Conservation (phyloP, 1,140 invertebrate species). For the Calephelis nemesis region DNA sequence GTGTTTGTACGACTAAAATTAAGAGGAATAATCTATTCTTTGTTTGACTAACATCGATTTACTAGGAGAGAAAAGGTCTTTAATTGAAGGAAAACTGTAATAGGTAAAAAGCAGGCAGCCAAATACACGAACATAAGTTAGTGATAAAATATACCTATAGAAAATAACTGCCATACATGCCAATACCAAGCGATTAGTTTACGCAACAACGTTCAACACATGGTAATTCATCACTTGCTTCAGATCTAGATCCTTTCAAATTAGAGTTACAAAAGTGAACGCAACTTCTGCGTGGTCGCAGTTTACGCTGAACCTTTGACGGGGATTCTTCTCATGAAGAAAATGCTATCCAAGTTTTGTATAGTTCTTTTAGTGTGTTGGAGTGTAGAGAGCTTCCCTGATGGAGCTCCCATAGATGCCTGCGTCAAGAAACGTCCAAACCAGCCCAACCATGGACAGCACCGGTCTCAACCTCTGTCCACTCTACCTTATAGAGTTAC, state of each 20-base stretch:
- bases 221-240: constrained; percentile 54
- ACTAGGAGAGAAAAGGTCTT: too few relatives aligned
- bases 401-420: constrained; percentile 87
- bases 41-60: too few relatives aligned
- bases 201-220: constrained; percentile 29
- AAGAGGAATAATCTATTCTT: too few relatives aligned
- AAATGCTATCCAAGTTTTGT: constrained; percentile 48
- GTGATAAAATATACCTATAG: background rate
- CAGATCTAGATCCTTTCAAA: constrained; percentile 70
- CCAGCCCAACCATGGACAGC: constrained; percentile 87
- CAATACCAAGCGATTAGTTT: constrained; percentile 21
- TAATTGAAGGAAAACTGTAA: too few relatives aligned
- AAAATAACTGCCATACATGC: background rate
- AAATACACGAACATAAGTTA: background rate
- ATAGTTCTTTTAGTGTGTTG: constrained; percentile 43
- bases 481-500: constrained; percentile 84
- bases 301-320: constrained; percentile 46
- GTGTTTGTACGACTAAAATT: too few relatives aligned
- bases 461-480: constrained; percentile 81
- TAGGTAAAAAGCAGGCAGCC: too few relatives aligned
- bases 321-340: constrained; percentile 29
- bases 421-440: constrained; percentile 86
- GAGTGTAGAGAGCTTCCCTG: constrained; percentile 80
- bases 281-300: constrained; percentile 44
- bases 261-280: constrained; percentile 67